phyloP scores from a whole-genome alignment of 2,888 invertebrate species.

The Furcula furcula region DNA sequence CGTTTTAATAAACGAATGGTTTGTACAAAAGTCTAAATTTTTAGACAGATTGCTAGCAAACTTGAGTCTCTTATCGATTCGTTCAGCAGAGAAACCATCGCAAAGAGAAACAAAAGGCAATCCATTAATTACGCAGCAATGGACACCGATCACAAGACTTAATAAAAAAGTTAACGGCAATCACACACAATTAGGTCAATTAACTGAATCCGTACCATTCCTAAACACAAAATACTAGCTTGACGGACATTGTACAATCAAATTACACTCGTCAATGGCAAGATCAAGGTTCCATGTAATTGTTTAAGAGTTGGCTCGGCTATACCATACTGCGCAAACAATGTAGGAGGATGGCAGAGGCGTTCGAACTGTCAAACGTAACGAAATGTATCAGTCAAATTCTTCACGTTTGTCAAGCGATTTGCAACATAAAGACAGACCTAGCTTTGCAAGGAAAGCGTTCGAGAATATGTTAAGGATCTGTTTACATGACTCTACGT shows the following conservation, averaged over 20 bases:
- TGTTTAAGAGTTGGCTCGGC: slow-evolving; percentile 11
- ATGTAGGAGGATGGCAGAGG: slow-evolving; percentile 32
- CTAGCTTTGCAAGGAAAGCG: slow-evolving; percentile 22
- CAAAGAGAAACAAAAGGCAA: too few species aligned
- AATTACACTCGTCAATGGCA: slow-evolving; percentile 15
- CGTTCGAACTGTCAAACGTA: slow-evolving; percentile 53
- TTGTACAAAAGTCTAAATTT: too few species aligned
- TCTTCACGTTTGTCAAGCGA: slow-evolving; percentile 65
- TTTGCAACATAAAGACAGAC: slow-evolving; percentile 60
- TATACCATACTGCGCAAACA: slow-evolving; percentile 37
- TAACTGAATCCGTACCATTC: slow-evolving; percentile 7
- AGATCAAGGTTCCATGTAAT: slow-evolving; percentile 31
- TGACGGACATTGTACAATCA: slow-evolving; percentile 17
- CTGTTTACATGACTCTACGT: too few species aligned
- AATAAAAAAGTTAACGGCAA: slow-evolving; percentile 6
- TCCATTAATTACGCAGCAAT: too few species aligned
- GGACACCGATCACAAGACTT: too few species aligned
- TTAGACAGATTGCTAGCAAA: too few species aligned
- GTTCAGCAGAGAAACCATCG: too few species aligned
- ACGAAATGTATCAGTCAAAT: slow-evolving; percentile 70
- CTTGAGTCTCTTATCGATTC: too few species aligned
- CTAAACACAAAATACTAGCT: slow-evolving; percentile 10
- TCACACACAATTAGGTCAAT: slow-evolving; percentile 9
- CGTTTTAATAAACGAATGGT: too few species aligned
- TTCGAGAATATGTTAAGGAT: slow-evolving; percentile 10